Evolutionary conservation across 2,113 vertebrate species (phyloP).

Genomic region (Eleginops maclovinus): DNA sequence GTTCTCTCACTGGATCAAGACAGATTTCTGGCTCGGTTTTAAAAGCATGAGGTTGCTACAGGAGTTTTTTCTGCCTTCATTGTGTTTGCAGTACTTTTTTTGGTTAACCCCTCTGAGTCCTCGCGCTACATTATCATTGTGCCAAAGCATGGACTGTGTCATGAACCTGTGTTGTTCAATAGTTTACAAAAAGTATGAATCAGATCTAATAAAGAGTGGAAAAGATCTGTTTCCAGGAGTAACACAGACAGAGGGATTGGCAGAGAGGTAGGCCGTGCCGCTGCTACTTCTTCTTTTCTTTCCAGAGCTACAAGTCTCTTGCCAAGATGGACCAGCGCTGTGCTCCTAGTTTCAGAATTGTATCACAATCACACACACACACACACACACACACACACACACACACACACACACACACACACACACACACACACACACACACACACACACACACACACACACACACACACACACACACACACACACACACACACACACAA

Average conservation of each 20-base stretch:
- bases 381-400: conserved; percentile 37
- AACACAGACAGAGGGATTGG: conserved; percentile 52
- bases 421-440: conserved; percentile 31
- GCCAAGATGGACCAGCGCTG: conserved; percentile 71
- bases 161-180: conserved; percentile 76
- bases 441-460: conserved; percentile 30
- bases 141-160: conserved; percentile 77
- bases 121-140: conserved; percentile 44
- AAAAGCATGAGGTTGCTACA: conserved; percentile 65
- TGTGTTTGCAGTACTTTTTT: conserved; percentile 66
- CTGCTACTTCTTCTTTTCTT: conserved; percentile 54
- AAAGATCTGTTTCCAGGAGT: conserved; percentile 72
- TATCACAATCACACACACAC: conserved; percentile 39
- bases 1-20: conserved; percentile 69
- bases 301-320: conserved; percentile 54
- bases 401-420: conserved; percentile 26
- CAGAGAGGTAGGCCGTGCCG: conserved; percentile 45
- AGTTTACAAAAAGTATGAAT: conserved; percentile 69
- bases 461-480: conserved; percentile 30
- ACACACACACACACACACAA: conserved; percentile 33
- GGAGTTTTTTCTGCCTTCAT: conserved; percentile 59
- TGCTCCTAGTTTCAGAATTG: conserved; percentile 61
- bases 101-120: conserved; percentile 61
- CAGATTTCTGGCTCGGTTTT: conserved; percentile 76
- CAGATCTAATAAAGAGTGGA: conserved; percentile 76